phyloP scores from a whole-genome alignment of 2,888 invertebrate species.

The Gastrophysa polygoni region DNA sequence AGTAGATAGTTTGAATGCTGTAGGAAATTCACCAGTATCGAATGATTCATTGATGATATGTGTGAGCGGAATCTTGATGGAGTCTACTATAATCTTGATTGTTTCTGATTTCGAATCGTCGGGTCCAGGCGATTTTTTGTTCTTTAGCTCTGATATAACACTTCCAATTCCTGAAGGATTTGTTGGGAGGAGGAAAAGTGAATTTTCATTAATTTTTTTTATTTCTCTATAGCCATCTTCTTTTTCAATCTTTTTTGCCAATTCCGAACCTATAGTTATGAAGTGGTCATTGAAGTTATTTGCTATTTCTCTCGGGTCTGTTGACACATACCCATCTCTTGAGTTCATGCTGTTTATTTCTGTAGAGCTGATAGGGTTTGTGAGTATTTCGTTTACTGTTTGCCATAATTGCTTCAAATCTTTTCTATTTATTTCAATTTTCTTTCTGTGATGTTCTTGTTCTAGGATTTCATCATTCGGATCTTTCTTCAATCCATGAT shows the following conservation, averaged over 20 bases:
- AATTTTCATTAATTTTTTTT: neutral
- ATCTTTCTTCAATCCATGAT: too few relatives aligned
- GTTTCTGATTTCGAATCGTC: slow-evolving; percentile 2
- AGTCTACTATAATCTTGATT: neutral
- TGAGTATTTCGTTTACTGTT: slow-evolving; percentile 7
- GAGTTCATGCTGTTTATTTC: neutral
- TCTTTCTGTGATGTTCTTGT: neutral
- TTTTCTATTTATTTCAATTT: neutral
- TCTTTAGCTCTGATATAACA: slow-evolving; percentile 7
- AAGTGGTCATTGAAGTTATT: slow-evolving; percentile 8
- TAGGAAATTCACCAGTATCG: slow-evolving; percentile 1
- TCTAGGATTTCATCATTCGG: neutral
- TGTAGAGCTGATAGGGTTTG: neutral
- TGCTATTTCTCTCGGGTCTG: slow-evolving; percentile 1
- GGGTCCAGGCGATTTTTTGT: slow-evolving; percentile 8
- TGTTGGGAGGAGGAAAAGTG: neutral
- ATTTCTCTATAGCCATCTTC: neutral
- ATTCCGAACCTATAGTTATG: neutral
- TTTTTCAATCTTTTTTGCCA: neutral
- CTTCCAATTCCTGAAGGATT: neutral
- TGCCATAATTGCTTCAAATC: slow-evolving; percentile 8
- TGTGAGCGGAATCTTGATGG: neutral
- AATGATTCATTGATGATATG: slow-evolving; percentile 8
- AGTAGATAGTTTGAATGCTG: slow-evolving; percentile 4
- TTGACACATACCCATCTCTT: too few relatives aligned